Evolutionary conservation across 2,797 vertebrate species (phyloP).

Genomic region (Clarias platycephalus): DNA sequence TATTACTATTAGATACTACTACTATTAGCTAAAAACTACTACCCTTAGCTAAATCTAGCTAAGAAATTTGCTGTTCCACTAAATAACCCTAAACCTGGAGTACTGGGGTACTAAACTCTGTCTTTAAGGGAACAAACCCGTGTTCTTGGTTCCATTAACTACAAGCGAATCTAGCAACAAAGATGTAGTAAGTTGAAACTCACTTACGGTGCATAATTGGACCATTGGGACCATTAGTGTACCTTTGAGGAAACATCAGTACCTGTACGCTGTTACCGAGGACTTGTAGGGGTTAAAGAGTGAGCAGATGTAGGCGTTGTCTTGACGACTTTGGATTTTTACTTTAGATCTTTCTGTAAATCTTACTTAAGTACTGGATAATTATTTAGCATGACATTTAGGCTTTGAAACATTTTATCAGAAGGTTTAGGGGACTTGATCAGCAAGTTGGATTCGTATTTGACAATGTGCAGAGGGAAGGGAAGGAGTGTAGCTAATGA

Average conservation of each 20-base stretch:
- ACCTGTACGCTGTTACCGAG: not conserved
- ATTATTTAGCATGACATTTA: not conserved
- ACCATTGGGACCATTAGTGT: not conserved
- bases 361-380: no score
- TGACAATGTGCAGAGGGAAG: not conserved
- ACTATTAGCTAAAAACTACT: no score
- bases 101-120: no score
- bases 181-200: not conserved
- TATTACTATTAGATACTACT: no score
- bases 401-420: not conserved
- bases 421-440: not conserved
- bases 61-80: not conserved
- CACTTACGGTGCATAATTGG: not conserved
- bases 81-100: not conserved
- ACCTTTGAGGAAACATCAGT: not conserved
- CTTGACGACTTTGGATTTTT: no score
- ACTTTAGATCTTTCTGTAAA: no score
- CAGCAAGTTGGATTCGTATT: not conserved
- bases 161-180: not conserved
- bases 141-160: not conserved
- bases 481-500: not conserved
- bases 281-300: not conserved
- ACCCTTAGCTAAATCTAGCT: not conserved
- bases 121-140: not conserved
- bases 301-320: not conserved